These are phyloP conservation scores for Drosophila glabriapex DNA, from an alignment of 2,888 invertebrate species.

Conservation along the genomic window DNA sequence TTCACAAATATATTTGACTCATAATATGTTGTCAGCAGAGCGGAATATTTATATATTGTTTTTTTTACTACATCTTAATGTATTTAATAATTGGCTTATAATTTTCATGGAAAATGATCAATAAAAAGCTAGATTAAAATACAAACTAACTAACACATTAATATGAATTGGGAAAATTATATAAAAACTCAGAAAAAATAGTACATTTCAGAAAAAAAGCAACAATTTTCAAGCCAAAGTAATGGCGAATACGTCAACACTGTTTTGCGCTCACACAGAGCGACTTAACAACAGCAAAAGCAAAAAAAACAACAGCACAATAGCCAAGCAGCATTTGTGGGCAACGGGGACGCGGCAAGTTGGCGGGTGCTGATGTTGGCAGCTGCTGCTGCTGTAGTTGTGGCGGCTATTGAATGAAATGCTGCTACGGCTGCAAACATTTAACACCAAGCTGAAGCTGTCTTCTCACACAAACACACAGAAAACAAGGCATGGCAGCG, in stretches of 20 bases:
- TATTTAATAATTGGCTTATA: background rate
- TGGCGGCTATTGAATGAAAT: conserved; percentile 75
- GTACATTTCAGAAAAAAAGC: background rate
- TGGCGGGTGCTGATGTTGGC: conserved; percentile 77
- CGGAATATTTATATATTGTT: background rate
- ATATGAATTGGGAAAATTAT: background rate
- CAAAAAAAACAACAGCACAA: conserved; percentile 45
- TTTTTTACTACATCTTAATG: background rate
- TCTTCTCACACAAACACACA: conserved; percentile 54
- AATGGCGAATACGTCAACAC: conserved; percentile 1
- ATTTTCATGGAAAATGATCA: background rate
- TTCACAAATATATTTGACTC: background rate
- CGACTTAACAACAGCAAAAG: conserved; percentile 48
- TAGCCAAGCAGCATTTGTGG: conserved; percentile 23
- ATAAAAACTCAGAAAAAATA: background rate
- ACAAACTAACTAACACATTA: background rate
- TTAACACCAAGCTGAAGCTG: conserved; percentile 77
- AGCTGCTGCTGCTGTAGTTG: conserved; percentile 61
- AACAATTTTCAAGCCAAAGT: background rate
- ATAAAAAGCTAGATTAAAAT: background rate
- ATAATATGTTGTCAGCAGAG: background rate
- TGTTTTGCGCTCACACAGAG: conserved; percentile 47
- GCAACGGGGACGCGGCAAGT: conserved; percentile 52
- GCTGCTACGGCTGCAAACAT: conserved; percentile 75
- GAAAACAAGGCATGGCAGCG: background rate